phyloP scores from a whole-genome alignment of 2,888 invertebrate genomes.

The Eumerus sabulonum region DNA sequence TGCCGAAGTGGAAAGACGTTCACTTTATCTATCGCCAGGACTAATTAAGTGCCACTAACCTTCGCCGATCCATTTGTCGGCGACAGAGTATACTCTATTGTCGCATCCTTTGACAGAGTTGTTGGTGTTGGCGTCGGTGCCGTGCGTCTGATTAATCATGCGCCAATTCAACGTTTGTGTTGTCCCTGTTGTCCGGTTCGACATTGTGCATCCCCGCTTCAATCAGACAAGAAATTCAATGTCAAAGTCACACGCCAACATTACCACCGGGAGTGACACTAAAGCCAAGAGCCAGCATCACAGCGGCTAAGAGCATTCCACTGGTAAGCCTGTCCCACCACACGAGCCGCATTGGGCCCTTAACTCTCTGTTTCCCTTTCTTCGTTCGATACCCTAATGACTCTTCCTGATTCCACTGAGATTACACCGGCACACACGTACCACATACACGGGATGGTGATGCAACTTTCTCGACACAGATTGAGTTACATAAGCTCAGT shows the following conservation, averaged over 20 bases:
- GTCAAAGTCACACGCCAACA: slow-evolving; percentile 63
- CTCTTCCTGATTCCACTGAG: slow-evolving; percentile 58
- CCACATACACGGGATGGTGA: slow-evolving; percentile 25
- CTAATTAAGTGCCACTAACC: slow-evolving; percentile 65
- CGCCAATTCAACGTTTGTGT: slow-evolving; percentile 61
- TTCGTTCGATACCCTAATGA: slow-evolving; percentile 60
- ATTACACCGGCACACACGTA: slow-evolving; percentile 43
- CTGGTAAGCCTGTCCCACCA: slow-evolving; percentile 41
- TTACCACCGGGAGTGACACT: slow-evolving; percentile 2
- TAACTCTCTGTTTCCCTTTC: slow-evolving; percentile 54
- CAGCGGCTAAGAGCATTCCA: slow-evolving; percentile 7
- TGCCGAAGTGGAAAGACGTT: slow-evolving; percentile 55
- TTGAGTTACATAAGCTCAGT: slow-evolving; percentile 64
- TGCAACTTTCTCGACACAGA: slow-evolving; percentile 67
- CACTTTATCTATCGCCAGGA: slow-evolving; percentile 59
- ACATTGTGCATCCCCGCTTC: slow-evolving; percentile 26
- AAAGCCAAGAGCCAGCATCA: slow-evolving; percentile 5
- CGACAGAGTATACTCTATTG: slow-evolving; percentile 38
- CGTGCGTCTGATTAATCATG: slow-evolving; percentile 63
- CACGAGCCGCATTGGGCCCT: slow-evolving; percentile 27
- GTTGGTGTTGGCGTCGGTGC: slow-evolving; percentile 19
- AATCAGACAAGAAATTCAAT: slow-evolving; percentile 68
- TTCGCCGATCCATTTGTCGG: slow-evolving; percentile 60
- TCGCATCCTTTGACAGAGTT: slow-evolving; percentile 58
- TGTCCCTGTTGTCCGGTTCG: slow-evolving; percentile 15